Percentiles rank a stretch among this genome's conserved stretches.
phyloP scores from a whole-genome alignment of 2,888 invertebrate species.

The Sicus ferrugineus region DNA sequence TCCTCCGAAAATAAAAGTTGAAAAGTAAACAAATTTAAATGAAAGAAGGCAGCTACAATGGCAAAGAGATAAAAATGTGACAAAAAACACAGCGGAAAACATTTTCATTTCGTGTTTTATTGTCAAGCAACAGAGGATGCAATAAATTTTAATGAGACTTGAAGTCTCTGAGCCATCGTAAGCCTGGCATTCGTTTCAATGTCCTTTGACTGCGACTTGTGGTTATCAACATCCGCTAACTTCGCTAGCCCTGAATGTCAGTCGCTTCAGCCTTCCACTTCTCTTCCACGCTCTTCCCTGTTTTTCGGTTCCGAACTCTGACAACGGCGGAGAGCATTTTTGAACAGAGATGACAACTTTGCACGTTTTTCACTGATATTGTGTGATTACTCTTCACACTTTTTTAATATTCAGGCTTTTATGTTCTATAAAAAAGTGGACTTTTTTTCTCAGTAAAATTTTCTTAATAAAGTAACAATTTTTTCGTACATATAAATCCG shows the following conservation, averaged over 20 bases:
- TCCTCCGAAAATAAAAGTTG: neutral
- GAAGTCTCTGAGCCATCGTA: constrained; percentile 14
- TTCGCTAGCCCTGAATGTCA: neutral
- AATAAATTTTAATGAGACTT: constrained; percentile 25
- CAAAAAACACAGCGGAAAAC: constrained; percentile 11
- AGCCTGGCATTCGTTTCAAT: constrained; percentile 9
- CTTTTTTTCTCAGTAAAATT: too few species aligned
- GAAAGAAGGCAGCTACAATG: neutral
- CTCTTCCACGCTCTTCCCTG: neutral
- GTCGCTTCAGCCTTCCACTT: neutral
- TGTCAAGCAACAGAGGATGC: constrained; percentile 8
- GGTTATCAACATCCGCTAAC: constrained; percentile 23
- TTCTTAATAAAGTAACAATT: too few species aligned
- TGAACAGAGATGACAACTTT: too few species aligned
- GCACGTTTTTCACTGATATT: neutral
- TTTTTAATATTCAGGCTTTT: neutral
- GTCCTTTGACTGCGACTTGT: constrained; percentile 10
- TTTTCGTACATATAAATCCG: too few species aligned
- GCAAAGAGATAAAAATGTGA: constrained; percentile 1
- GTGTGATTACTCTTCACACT: neutral
- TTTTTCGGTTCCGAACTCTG: too few species aligned
- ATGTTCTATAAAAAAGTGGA: too few species aligned
- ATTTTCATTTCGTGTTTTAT: constrained; percentile 19
- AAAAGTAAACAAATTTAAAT: neutral
- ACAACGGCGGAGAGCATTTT: too few species aligned